Base-by-base conservation (phyloP, 1,140 invertebrate genomes). In the Solen grandis region DNA sequence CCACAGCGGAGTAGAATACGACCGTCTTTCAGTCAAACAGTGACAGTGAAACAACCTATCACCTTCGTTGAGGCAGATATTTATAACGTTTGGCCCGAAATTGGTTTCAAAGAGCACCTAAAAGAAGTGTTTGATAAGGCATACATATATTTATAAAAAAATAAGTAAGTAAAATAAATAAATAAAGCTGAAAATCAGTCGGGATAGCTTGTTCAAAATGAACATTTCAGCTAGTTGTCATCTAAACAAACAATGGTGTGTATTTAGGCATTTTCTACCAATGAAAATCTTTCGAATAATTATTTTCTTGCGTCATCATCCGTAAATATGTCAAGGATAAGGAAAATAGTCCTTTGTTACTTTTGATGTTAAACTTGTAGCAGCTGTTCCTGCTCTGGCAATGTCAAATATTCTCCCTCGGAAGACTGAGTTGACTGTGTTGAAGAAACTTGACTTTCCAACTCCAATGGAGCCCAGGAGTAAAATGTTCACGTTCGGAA, bases 361-460 rank as follows among this genome's bases (percentile, higher is more conserved):
- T 59, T 69, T 77, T 29, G 77, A 76, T 46, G 82, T 84, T 63
- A 84, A 29, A 66, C 78, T 81, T n/a, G 76, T 70, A 22, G 31
- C 57, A n/a, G 70, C 27, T 66, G 59, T 59, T 46, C 78, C 82
- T 52, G 63, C 66, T 62, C 57, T 54, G 35, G 77, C 82, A 4
- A 68, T 54, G 33, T 70, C 60, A 13, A 73, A 76, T 16, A 78
- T 78, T 5, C 62, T 62, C 5, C 73, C 73, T 50, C 74, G 66
- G 35, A 76, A 84, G 22, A 81, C 59, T 14, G 82, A 84, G 33
- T 81, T 81, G 10, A 84, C 60, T 10, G 70, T 81, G 54, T 84
- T 84, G 35, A 81, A 75, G n/a, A 73, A 81, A 52, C 78, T 81
- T 38, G 82, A 84, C 38, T 84, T 84, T 19, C 82, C 82, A 3